Evolutionary conservation across 2,888 invertebrate genomes (phyloP).

Genomic region (Oithona nana): DNA sequence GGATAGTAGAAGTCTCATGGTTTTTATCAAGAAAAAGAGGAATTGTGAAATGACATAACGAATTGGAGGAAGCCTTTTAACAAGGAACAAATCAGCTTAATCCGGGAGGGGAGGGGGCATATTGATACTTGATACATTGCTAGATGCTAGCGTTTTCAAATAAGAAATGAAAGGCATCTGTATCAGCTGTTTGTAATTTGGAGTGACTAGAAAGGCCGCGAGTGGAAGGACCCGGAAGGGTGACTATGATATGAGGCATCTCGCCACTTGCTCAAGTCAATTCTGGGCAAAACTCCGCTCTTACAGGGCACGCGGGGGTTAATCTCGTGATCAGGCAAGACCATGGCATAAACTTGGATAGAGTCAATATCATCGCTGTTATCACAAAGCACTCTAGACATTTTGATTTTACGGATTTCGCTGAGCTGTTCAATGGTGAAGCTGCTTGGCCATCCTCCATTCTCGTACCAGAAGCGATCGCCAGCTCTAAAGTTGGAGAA

Average conservation of each 20-base stretch:
- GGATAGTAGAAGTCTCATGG: too few species aligned
- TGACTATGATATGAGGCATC: conserved; percentile 32
- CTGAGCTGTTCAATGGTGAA: conserved; percentile 26
- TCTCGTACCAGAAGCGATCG: conserved; percentile 36
- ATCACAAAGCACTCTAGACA: conserved; percentile 31
- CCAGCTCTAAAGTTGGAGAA: conserved; percentile 31
- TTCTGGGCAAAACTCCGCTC: conserved; percentile 64
- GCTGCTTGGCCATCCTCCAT: conserved; percentile 28
- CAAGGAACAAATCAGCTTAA: too few species aligned
- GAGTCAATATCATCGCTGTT: conserved; percentile 30
- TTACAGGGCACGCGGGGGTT: conserved; percentile 83
- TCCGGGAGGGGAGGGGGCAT: too few species aligned
- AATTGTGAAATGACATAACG: too few species aligned
- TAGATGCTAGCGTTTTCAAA: too few species aligned
- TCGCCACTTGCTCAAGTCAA: conserved; percentile 77
- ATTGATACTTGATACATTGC: too few species aligned
- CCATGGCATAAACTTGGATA: conserved; percentile 29
- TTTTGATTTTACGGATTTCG: conserved; percentile 26
- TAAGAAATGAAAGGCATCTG: too few species aligned
- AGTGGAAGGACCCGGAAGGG: not conserved
- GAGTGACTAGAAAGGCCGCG: conserved; percentile 13
- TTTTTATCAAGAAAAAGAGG: too few species aligned
- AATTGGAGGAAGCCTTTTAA: too few species aligned
- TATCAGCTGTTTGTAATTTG: too few species aligned
- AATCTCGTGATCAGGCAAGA: conserved; percentile 29